Percentiles rank a stretch among this genome's conserved stretches.
These are phyloP conservation scores for Mugil cephalus DNA, from an alignment of 2,113 vertebrate species.

Conservation along the genomic window DNA sequence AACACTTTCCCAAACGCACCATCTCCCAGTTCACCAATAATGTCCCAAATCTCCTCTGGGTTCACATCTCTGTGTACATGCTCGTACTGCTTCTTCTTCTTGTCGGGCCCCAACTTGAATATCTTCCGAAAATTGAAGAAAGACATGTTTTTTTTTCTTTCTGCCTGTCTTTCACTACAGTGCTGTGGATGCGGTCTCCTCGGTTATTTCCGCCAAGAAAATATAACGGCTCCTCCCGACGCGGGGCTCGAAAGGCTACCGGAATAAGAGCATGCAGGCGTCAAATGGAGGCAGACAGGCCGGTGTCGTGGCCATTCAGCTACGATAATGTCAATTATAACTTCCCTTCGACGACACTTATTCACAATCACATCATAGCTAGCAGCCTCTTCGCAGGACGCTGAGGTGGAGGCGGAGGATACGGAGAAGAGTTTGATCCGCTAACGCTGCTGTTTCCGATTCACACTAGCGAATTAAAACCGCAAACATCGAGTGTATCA, in stretches of 20 bases:
- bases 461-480: background rate
- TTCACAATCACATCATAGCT: conserved; percentile 66
- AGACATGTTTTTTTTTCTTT: conserved; percentile 86
- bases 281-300: conserved; percentile 24
- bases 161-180: conserved; percentile 17
- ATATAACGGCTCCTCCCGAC: conserved; percentile 54
- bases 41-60: conserved; percentile 97
- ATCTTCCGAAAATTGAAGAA: conserved; percentile 99
- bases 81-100: conserved; percentile 98
- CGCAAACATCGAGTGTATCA: background rate
- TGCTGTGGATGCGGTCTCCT: conserved; percentile 40
- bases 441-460: conserved; percentile 33
- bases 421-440: conserved; percentile 46
- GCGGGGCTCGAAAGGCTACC: conserved; percentile 37
- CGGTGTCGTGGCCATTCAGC: conserved; percentile 52
- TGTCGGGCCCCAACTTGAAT: conserved; percentile 96
- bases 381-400: conserved; percentile 49
- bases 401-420: conserved; percentile 25
- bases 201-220: conserved; percentile 68
- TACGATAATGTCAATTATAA: conserved; percentile 68
- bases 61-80: conserved; percentile 97
- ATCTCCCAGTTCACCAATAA: conserved; percentile 96
- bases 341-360: conserved; percentile 44
- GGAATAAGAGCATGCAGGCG: conserved; percentile 41
- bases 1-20: conserved; percentile 99